Evolutionary conservation across 2,888 invertebrate species (phyloP).

Genomic region (Drosophila kuntzei): DNA sequence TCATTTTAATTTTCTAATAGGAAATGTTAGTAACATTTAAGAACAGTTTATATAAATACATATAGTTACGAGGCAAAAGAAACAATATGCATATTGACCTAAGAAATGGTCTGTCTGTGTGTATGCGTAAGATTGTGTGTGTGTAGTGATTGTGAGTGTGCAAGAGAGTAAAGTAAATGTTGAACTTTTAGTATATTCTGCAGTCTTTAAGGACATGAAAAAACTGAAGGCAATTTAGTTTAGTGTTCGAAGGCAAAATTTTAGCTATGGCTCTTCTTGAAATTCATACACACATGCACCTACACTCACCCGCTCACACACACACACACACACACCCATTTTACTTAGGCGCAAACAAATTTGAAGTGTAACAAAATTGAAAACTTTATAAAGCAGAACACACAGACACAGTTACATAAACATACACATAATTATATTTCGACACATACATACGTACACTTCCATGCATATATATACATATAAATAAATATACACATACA

Average conservation of each 20-base stretch:
- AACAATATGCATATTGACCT: background rate
- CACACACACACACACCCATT: slow-evolving; percentile 5
- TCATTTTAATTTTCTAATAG: slow-evolving; percentile 57
- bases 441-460: slow-evolving; percentile 15
- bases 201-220: background rate
- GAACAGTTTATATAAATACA: slow-evolving; percentile 33
- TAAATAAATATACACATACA: slow-evolving; percentile 6
- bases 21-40: slow-evolving; percentile 64
- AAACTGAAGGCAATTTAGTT: slow-evolving; percentile 10
- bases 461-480: slow-evolving; percentile 17
- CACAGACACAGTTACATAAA: slow-evolving; percentile 15
- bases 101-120: slow-evolving; percentile 3
- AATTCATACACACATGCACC: background rate
- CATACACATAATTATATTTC: slow-evolving; percentile 22
- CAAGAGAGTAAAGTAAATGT: background rate
- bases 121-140: background rate
- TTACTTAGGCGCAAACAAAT: slow-evolving; percentile 1
- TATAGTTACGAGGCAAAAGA: slow-evolving; percentile 6
- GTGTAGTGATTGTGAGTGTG: background rate
- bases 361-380: slow-evolving; percentile 11
- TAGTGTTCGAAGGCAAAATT: slow-evolving; percentile 2
- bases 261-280: background rate
- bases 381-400: slow-evolving; percentile 20
- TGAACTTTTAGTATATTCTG: slow-evolving; percentile 1
- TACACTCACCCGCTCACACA: background rate